phyloP scores from a whole-genome alignment of 2,888 invertebrate species.

The Drosophila greeni region DNA sequence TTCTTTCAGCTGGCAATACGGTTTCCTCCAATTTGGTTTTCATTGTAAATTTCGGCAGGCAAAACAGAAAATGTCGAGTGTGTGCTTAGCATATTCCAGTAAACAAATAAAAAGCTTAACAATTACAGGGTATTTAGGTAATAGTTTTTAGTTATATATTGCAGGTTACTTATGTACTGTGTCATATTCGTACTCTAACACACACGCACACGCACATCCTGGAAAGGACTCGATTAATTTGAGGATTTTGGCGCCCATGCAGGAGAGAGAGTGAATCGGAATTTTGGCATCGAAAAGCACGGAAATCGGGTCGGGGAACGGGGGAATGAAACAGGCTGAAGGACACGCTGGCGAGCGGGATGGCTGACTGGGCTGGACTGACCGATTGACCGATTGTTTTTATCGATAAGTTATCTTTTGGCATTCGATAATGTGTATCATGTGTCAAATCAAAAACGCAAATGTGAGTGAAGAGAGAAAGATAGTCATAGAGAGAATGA shows the following conservation, averaged over 20 bases:
- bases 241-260: constrained; percentile 21
- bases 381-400: constrained; percentile 31
- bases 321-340: constrained; percentile 9
- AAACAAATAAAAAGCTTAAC: constrained; percentile 34
- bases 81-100: constrained; percentile 46
- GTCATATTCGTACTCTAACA: constrained; percentile 40
- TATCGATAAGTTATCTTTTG: constrained; percentile 16
- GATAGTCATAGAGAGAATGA: constrained; percentile 2
- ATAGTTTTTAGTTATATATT: constrained; percentile 31
- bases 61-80: constrained; percentile 44
- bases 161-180: constrained; percentile 9
- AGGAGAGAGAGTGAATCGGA: constrained; percentile 1
- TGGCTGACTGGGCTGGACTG: constrained; percentile 69
- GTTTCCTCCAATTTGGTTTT: constrained; percentile 14
- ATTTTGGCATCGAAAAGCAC: background rate
- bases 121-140: constrained; percentile 44
- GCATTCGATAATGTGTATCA: constrained; percentile 31
- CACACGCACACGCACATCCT: constrained; percentile 31
- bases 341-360: constrained; percentile 60
- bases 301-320: constrained; percentile 1
- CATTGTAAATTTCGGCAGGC: constrained; percentile 36
- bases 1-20: constrained; percentile 20
- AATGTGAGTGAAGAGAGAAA: constrained; percentile 23
- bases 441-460: constrained; percentile 21
- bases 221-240: constrained; percentile 4